Base-by-base conservation (phyloP, 1,140 invertebrate species). In the Trypoxylus dichotomus region DNA sequence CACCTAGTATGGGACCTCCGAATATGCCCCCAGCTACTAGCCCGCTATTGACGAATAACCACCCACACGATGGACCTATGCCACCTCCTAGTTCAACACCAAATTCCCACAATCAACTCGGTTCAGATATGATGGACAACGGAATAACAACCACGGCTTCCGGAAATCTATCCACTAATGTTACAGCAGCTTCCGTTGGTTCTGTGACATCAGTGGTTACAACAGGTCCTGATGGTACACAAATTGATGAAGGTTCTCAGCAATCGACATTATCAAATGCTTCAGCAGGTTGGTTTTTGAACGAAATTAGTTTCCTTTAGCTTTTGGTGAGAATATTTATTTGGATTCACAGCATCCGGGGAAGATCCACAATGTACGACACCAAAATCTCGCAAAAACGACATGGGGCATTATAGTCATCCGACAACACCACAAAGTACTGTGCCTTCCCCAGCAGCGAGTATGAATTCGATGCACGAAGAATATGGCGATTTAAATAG, bases 241-340 rank as follows among this genome's bases (percentile, higher is more conserved):
- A 93, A 27, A 89, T 96, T 78, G 95, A 97, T 86, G 95, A 97
- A 87, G 95, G 93, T 80, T 95, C 94, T 81, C 95, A 97, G 84
- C 95, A 97, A 86, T 96, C 95, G 80, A 97, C 95, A 78, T 89
- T 96, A 76, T 96, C 94, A 72, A 96, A 96, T 87, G 94, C 95
- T 60, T 96, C 95, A 75, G 94, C 94, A 83, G 94, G 94, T 95
- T 85, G 3, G 41, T 74, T 74, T 37, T 41, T 41, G 10, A 37
- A 37, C 5, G 32, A 37, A 1, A 37, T 37, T 11, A 7, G 2
- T 2, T 1, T 73, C 15, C 15, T 11, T 41, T 37, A 27, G 8
- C 19, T 72, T 7, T 27, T 72, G 32, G 37, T 42, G 32, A 37
- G 32, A 6, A 73, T 41, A 19, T 76, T 76, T 37, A 72, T 74